phyloP scores from a whole-genome alignment of 1,140 invertebrate species.

The Drosophila repletoides region DNA sequence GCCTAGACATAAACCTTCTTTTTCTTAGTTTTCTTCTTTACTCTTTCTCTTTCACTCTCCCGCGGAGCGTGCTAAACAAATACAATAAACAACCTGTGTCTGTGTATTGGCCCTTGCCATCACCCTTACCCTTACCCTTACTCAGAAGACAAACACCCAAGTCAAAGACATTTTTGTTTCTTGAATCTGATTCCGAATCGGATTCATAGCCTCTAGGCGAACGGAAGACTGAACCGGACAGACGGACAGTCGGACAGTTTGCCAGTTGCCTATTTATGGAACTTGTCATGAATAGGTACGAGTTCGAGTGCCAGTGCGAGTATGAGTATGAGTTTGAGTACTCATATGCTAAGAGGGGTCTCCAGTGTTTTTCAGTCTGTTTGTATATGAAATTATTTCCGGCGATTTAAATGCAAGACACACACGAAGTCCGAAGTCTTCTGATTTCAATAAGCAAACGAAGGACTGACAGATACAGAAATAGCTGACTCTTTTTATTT shows the following conservation, averaged over 20 bases:
- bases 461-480: conserved; percentile 18
- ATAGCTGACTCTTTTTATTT: too few species aligned
- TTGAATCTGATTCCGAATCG: too few species aligned
- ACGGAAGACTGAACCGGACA: conserved; percentile 24
- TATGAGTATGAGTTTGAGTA: conserved; percentile 20
- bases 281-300: conserved; percentile 62
- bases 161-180: conserved; percentile 41
- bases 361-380: conserved; percentile 28
- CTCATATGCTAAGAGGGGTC: conserved; percentile 15
- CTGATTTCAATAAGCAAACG: conserved; percentile 31
- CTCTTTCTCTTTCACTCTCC: not conserved
- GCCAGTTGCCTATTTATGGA: conserved; percentile 75
- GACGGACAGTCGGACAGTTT: too few species aligned
- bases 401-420: conserved; percentile 79
- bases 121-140: too few species aligned
- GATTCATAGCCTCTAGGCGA: conserved; percentile 13
- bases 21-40: not conserved
- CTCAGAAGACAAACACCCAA: conserved; percentile 13
- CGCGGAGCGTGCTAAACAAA: conserved; percentile 31
- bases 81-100: conserved; percentile 11
- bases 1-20: conserved; percentile 28
- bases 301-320: too few species aligned
- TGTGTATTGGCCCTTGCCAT: conserved; percentile 14
- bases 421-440: conserved; percentile 60
- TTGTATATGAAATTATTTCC: conserved; percentile 74